Evolutionary conservation across 1,140 invertebrate genomes (phyloP).

Genomic region (Pararge aegeria): DNA sequence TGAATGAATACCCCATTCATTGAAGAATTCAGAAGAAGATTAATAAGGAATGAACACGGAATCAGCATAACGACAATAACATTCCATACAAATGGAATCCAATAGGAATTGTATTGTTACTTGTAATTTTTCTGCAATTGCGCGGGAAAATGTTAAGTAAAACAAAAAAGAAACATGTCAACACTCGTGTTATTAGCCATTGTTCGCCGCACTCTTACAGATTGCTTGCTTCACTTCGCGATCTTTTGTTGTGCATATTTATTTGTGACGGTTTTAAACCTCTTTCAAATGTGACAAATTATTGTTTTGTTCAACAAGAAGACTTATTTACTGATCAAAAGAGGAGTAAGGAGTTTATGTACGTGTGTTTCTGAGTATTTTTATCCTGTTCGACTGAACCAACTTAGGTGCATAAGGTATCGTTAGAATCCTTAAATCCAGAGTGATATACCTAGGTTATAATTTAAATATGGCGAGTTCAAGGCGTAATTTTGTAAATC

Average conservation of each 20-base stretch:
- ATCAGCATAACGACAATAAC: not conserved
- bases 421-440: too few relatives aligned
- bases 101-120: constrained; percentile 6
- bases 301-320: too few relatives aligned
- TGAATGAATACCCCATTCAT: not conserved
- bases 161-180: constrained; percentile 7
- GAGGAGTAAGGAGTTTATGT: too few relatives aligned
- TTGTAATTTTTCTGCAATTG: constrained; percentile 1
- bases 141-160: constrained; percentile 2
- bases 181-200: constrained; percentile 9
- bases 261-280: not conserved
- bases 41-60: not conserved
- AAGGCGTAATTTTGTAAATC: too few relatives aligned
- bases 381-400: too few relatives aligned
- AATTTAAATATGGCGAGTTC: too few relatives aligned
- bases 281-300: constrained; percentile 2
- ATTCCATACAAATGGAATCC: not conserved
- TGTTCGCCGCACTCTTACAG: constrained; percentile 12
- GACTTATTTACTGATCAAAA: too few relatives aligned
- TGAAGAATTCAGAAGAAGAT: not conserved
- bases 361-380: too few relatives aligned
- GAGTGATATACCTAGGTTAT: too few relatives aligned
- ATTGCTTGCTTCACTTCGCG: constrained; percentile 4
- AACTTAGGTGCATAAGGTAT: too few relatives aligned
- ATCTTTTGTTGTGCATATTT: not conserved